A percentile compares a stretch with the other conserved stretches of the same genome.
Conservation (phyloP, 2,888 invertebrate species). For the Ischnura elegans region DNA sequence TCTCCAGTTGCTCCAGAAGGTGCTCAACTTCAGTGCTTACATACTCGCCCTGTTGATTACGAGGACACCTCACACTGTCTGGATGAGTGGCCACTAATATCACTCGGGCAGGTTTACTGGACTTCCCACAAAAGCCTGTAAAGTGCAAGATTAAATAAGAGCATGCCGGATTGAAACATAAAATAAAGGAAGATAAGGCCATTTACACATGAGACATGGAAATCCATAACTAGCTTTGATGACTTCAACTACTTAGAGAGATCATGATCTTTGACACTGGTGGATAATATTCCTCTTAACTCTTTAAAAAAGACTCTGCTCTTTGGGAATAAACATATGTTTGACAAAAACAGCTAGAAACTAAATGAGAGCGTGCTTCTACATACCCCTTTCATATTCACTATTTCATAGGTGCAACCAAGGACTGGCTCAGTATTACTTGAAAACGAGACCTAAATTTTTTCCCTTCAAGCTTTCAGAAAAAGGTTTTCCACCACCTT, state of each 20-base stretch:
- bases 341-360: not conserved
- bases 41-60: slow-evolving; percentile 81
- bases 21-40: slow-evolving; percentile 81
- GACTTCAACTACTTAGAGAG: not conserved
- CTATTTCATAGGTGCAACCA: not conserved
- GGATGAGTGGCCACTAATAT: slow-evolving; percentile 84
- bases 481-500: not conserved
- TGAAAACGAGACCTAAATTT: not conserved
- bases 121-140: slow-evolving; percentile 82
- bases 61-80: slow-evolving; percentile 79
- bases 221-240: not conserved
- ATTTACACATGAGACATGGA: slow-evolving; percentile 25
- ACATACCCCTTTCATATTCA: not conserved
- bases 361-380: not conserved
- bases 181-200: not conserved
- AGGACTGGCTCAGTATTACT: not conserved
- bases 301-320: not conserved
- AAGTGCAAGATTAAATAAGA: slow-evolving; percentile 68
- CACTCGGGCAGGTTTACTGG: slow-evolving; percentile 79
- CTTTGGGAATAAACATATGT: not conserved
- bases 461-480: not conserved
- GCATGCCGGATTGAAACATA: not conserved
- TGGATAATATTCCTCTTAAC: not conserved
- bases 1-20: slow-evolving; percentile 77
- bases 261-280: not conserved